Conservation (phyloP, 2,113 vertebrate species). For the Saimiri boliviensis region DNA sequence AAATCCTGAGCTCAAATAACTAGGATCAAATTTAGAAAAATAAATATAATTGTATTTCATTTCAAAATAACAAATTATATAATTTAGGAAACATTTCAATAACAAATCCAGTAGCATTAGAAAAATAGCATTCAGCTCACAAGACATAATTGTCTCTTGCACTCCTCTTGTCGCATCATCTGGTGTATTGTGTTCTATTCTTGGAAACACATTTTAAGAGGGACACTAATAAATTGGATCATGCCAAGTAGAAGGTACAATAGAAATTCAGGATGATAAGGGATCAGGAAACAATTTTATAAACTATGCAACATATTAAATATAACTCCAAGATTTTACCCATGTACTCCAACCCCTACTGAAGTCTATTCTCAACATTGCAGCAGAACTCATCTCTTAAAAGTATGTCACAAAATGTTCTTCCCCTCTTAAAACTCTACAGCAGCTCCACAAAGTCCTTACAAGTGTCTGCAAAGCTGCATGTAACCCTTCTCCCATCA, state of each 20-base stretch:
- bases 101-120: not conserved
- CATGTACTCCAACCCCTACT: not conserved
- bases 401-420: not conserved
- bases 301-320: conserved; percentile 10
- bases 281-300: not conserved
- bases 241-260: conserved; percentile 21
- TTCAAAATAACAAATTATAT: not conserved
- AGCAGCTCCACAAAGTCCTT: not conserved
- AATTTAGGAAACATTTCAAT: not conserved
- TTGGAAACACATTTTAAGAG: not conserved
- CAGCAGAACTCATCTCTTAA: not conserved
- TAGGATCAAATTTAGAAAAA: not conserved
- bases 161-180: not conserved
- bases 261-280: not conserved
- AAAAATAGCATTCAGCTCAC: not conserved
- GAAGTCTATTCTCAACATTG: not conserved
- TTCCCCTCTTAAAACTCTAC: not conserved
- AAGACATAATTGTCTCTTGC: not conserved
- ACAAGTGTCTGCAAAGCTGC: not conserved
- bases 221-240: not conserved
- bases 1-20: not conserved
- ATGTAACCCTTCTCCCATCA: accelerated
- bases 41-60: not conserved
- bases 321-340: not conserved
- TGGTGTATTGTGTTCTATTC: conserved; percentile 50